Evolutionary conservation across 2,888 invertebrate genomes (phyloP), one percentile per base, ranked within the genome.

Genomic region (Andrena bicolor): DNA sequence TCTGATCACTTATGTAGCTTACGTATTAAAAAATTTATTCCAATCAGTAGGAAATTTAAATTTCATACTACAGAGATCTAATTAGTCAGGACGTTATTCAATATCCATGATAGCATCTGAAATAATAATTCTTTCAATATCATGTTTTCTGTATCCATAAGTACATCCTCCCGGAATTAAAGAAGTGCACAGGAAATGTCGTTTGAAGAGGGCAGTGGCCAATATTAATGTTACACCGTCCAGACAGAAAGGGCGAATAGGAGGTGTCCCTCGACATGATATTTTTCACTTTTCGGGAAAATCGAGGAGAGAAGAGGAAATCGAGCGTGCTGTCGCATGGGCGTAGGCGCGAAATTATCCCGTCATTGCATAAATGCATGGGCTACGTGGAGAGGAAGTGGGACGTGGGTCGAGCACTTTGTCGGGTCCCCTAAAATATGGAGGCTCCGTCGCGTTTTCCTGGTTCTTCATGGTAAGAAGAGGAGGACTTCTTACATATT

Each of bases 341-440:
- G 75, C 86, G 85, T 87, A 89, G 90, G 88, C 88, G 84, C 88
- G 88, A 91, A 92, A 92, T 92, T 91, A 91, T 90, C 88, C 86
- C 83, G 87, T 88, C 87, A 91, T 92, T 92, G 91, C 90, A 92
- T 92, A 90, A 92, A 92, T 91, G 90, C 90, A 92, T 91, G 88
- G 91, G 87, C 89, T 88, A 88, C 86, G 76, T 5, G 64, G 56
- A 71, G 68, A 76, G 64, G 84, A 75, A 83, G 83, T 80, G 88
- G 77, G 76, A 76, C 85, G 81, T 77, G 82, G 80, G 87, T 85
- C 87, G 88, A 88, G 88, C 87, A 88, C 87, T 88, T 88, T 88
- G 88, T 88, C 88, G 85, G 82, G 80, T 87, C 78, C 82, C 87
- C 86, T 90, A 88, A 90, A 90, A 90, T 90, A 90, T 90, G 90